Conservation (phyloP, 2,797 vertebrate genomes). For the Sciurus vulgaris region DNA sequence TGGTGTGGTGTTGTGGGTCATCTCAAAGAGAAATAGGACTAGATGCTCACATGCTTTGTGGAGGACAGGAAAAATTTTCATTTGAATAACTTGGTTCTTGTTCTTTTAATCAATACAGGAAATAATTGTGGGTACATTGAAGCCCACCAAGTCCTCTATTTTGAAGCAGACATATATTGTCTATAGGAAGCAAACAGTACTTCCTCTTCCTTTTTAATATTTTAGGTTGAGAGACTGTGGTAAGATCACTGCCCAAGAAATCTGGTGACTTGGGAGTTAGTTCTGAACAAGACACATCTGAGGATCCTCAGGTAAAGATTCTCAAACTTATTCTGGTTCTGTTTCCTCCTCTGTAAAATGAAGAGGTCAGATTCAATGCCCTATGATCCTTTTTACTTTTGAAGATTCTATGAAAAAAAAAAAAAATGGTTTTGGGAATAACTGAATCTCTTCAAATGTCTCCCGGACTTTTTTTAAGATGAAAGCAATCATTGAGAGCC, state of each 20-base stretch:
- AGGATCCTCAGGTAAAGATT: neutral
- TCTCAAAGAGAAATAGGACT: neutral
- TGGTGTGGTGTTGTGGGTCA: neutral
- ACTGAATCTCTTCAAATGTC: neutral
- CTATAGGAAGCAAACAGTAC: neutral
- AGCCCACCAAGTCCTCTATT: neutral
- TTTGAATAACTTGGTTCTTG: constrained; percentile 34
- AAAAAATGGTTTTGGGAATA: neutral
- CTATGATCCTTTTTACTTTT: neutral
- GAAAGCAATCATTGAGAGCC: neutral
- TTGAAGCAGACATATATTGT: neutral
- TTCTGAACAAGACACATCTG: neutral
- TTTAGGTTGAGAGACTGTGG: constrained; percentile 20
- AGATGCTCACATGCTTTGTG: neutral
- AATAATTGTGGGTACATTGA: neutral
- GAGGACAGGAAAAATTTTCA: neutral
- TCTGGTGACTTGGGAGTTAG: neutral
- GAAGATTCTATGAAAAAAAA: constrained; percentile 30
- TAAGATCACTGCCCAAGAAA: neutral
- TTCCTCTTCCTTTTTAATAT: constrained; percentile 25
- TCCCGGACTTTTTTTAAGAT: neutral
- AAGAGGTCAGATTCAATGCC: neutral
- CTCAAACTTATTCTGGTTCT: neutral
- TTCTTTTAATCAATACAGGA: constrained; percentile 16
- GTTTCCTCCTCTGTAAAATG: neutral